A percentile compares a stretch with the other conserved stretches of the same genome.
These are phyloP conservation scores for Dryobates pubescens DNA, from an alignment of 2,797 vertebrate species.

Conservation along the genomic window DNA sequence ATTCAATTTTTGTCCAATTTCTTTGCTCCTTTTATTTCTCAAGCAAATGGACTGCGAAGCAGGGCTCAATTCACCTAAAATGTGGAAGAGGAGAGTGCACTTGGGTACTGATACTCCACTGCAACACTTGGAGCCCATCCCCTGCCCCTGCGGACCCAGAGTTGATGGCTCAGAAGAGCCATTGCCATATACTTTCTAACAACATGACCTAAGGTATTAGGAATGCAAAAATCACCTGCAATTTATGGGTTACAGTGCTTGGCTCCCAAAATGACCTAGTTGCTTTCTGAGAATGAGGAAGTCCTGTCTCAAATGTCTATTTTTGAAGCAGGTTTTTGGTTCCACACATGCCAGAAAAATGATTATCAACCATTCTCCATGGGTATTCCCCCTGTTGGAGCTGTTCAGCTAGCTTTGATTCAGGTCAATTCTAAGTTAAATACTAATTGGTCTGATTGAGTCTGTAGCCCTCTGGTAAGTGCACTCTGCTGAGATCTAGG, in stretches of 20 bases:
- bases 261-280: not conserved
- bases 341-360: not conserved
- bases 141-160: not conserved
- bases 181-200: not conserved
- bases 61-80: not conserved
- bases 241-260: not conserved
- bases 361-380: not conserved
- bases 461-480: not conserved
- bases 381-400: not conserved
- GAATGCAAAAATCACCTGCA: not conserved
- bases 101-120: not conserved
- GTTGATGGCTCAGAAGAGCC: not conserved
- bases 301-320: not conserved
- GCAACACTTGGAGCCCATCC: not conserved
- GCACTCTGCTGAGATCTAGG: constrained; percentile 3
- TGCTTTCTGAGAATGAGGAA: not conserved
- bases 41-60: not conserved
- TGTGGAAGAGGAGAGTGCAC: not conserved
- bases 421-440: not conserved
- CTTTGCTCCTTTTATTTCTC: not conserved
- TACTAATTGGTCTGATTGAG: constrained; percentile 15
- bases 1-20: not conserved
- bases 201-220: not conserved
- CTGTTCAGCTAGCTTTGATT: rapidly evolving
- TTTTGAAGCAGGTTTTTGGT: not conserved